A percentile compares a stretch with the other conserved stretches of the same genome.
phyloP scores from a whole-genome alignment of 2,113 vertebrate species.

The Sinocyclocheilus maitianheensis region DNA sequence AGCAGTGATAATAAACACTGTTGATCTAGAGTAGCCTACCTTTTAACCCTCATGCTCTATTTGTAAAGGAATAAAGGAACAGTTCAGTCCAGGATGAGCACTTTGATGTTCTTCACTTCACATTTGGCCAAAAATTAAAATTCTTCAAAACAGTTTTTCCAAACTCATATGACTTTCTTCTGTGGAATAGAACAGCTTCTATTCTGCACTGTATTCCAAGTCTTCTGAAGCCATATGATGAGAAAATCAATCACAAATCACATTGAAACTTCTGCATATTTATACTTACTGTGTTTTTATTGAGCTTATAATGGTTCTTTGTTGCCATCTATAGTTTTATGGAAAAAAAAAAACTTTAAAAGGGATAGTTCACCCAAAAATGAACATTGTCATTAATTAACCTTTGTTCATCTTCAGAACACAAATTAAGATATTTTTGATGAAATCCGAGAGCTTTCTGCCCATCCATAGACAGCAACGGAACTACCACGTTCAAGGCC shows the following conservation, averaged over 20 bases:
- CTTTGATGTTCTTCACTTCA: background rate
- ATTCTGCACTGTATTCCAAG: background rate
- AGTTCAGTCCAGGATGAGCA: background rate
- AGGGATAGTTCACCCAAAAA: too few relatives aligned
- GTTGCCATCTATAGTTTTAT: background rate
- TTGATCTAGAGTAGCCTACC: slow-evolving; percentile 13
- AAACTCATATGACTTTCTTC: background rate
- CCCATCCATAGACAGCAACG: too few relatives aligned
- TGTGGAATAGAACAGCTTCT: background rate
- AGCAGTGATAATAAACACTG: slow-evolving; percentile 52
- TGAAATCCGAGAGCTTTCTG: too few relatives aligned
- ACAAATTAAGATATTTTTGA: too few relatives aligned
- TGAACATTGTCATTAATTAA: too few relatives aligned
- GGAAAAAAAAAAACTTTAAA: background rate
- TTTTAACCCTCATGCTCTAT: slow-evolving; percentile 27
- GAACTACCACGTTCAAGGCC: too few relatives aligned
- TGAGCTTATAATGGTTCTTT: too few relatives aligned
- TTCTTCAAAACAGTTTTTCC: background rate
- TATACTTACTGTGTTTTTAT: background rate
- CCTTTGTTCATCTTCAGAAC: too few relatives aligned
- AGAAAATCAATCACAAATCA: background rate
- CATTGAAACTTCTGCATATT: background rate
- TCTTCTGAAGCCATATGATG: background rate
- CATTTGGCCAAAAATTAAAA: background rate
- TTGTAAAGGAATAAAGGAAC: slow-evolving; percentile 14